A percentile compares a stretch with the other conserved stretches of the same genome.
These are phyloP conservation scores for Gobio gobio DNA, from an alignment of 2,113 vertebrate genomes.

Conservation along the genomic window DNA sequence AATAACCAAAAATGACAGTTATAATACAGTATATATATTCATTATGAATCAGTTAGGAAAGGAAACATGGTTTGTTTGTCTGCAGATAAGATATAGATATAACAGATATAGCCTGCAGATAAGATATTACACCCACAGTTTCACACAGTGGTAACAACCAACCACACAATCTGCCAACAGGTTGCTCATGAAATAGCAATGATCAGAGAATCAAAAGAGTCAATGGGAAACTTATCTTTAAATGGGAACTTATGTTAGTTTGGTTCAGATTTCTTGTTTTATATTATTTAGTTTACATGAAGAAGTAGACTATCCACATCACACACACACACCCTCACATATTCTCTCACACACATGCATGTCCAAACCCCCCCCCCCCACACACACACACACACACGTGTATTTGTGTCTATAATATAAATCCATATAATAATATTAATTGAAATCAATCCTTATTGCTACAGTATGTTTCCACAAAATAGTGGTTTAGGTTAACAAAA, in stretches of 20 bases:
- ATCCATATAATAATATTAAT: neutral
- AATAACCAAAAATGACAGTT: neutral
- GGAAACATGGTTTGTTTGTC: neutral
- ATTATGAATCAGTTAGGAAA: neutral
- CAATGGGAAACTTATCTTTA: neutral
- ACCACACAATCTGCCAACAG: neutral
- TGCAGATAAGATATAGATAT: too few species aligned
- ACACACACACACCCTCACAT: neutral
- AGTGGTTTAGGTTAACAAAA: too few species aligned
- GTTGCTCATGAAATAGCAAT: neutral
- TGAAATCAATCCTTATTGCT: too few species aligned
- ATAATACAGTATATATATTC: neutral
- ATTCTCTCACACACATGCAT: neutral
- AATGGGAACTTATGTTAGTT: neutral
- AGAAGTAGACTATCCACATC: neutral
- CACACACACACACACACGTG: neutral
- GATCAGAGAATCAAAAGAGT: neutral
- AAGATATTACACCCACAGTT: constrained; percentile 4
- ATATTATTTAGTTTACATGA: neutral
- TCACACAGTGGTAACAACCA: neutral
- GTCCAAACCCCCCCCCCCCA: neutral
- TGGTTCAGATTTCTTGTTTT: neutral
- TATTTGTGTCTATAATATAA: neutral
- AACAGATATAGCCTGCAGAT: too few species aligned
- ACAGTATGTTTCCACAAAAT: too few species aligned